A percentile compares a stretch with the other conserved stretches of the same genome.
Evolutionary conservation across 2,888 invertebrate genomes (phyloP).

Genomic region (Ornithoptera alexandrae): DNA sequence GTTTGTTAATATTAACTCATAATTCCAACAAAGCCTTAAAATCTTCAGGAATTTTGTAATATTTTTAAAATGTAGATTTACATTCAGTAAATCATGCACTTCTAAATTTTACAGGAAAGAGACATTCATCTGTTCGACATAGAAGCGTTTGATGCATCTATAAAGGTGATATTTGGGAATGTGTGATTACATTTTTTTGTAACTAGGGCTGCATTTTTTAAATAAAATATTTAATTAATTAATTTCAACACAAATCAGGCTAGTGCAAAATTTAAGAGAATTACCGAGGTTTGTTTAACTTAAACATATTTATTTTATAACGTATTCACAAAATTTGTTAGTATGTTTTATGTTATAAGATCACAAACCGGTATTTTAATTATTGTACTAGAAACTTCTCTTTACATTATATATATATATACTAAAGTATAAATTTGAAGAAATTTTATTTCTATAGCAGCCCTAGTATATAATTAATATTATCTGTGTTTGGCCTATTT

Average conservation of each 20-base stretch:
- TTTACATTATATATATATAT: no score
- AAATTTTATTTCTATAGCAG: slow-evolving; percentile 2
- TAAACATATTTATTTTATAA: neutral
- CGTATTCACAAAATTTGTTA: no score
- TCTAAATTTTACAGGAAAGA: slow-evolving; percentile 64
- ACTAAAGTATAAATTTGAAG: neutral
- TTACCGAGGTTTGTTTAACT: slow-evolving; percentile 1
- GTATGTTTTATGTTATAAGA: no score
- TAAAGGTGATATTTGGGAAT: slow-evolving; percentile 69
- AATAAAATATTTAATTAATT: neutral
- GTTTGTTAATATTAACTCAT: neutral
- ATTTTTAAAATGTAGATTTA: neutral
- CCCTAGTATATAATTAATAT: slow-evolving; percentile 18
- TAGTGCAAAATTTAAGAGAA: neutral
- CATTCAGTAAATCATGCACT: slow-evolving; percentile 14
- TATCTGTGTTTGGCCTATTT: slow-evolving; percentile 22
- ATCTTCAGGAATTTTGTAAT: neutral
- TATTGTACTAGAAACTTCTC: no score
- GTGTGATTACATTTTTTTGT: slow-evolving; percentile 39
- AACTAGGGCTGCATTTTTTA: slow-evolving; percentile 14
- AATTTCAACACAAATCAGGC: neutral
- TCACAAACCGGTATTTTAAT: no score
- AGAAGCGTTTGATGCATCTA: slow-evolving; percentile 73
- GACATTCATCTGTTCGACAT: slow-evolving; percentile 64
- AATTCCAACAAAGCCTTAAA: neutral